phyloP scores from a whole-genome alignment of 2,888 invertebrate species.

The Microctonus hyperodae region DNA sequence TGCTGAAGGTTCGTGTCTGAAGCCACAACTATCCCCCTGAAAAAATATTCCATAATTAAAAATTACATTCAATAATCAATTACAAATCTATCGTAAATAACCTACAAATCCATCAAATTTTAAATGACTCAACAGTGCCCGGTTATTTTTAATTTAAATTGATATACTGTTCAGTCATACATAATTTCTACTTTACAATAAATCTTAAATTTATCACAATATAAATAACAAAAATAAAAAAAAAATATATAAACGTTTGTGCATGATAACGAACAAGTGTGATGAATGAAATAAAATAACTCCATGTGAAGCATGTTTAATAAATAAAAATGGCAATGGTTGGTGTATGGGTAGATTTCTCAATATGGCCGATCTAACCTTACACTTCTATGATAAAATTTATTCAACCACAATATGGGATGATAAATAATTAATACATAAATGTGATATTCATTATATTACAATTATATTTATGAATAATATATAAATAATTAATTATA shows the following conservation, averaged over 20 bases:
- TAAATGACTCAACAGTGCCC: neutral
- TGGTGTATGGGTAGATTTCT: slow-evolving; percentile 23
- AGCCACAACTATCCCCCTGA: slow-evolving; percentile 82
- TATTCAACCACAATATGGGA: slow-evolving; percentile 39
- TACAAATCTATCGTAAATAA: neutral
- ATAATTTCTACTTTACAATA: neutral
- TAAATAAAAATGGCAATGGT: neutral
- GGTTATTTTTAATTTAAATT: neutral
- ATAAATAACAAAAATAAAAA: neutral
- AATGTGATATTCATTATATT: neutral
- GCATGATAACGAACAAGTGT: neutral
- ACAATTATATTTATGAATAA: slow-evolving; percentile 21
- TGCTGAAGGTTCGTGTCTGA: slow-evolving; percentile 85
- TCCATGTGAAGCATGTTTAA: neutral
- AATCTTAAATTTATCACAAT: too few species aligned
- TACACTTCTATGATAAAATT: slow-evolving; percentile 33
- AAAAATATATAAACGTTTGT: neutral
- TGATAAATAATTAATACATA: slow-evolving; percentile 19
- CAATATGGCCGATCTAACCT: slow-evolving; percentile 59
- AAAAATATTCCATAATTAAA: slow-evolving; percentile 38
- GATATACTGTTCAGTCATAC: neutral
- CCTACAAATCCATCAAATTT: neutral
- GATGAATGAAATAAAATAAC: neutral
- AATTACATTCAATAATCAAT: neutral
- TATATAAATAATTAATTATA: slow-evolving; percentile 23